Conservation (phyloP, 2,113 vertebrate species). For the Lepisosteus osseus region DNA sequence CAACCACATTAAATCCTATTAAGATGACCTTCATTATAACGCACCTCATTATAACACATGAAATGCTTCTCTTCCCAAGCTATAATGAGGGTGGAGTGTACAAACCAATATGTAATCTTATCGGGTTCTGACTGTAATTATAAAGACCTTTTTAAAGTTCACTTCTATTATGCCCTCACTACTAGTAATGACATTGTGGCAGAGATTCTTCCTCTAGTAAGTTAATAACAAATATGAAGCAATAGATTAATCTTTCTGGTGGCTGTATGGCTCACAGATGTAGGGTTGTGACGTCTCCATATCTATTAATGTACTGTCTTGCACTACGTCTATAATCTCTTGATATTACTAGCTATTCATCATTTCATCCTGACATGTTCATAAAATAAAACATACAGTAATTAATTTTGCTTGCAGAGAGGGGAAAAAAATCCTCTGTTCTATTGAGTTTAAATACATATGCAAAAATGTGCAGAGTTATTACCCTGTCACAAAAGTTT, state of each 20-base stretch:
- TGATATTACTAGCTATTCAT: conserved; percentile 81
- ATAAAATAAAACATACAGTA: conserved; percentile 79
- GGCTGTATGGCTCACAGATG: conserved; percentile 43
- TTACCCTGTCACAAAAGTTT: conserved; percentile 45
- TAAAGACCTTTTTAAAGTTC: conserved; percentile 69
- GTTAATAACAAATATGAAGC: conserved; percentile 62
- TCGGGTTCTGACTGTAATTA: conserved; percentile 64
- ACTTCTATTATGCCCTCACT: conserved; percentile 64
- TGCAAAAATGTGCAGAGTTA: conserved; percentile 40
- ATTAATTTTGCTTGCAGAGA: conserved; percentile 72
- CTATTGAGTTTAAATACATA: conserved; percentile 33
- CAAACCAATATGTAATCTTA: conserved; percentile 63
- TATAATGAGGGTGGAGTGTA: conserved; percentile 63
- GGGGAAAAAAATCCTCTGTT: conserved; percentile 30
- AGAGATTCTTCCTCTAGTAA: conserved; percentile 58
- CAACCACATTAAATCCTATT: conserved; percentile 57
- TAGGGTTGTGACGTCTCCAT: conserved; percentile 31
- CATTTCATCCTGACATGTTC: conserved; percentile 71
- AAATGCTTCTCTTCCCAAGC: conserved; percentile 59
- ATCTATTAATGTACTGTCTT: conserved; percentile 52
- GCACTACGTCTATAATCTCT: conserved; percentile 37
- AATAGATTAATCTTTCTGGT: conserved; percentile 56
- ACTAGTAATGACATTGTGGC: conserved; percentile 65
- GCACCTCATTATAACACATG: conserved; percentile 57
- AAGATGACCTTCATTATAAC: conserved; percentile 67